Percentiles rank a stretch among this genome's conserved stretches.
Evolutionary conservation across 2,797 vertebrate species (phyloP).

Genomic region (Graptemys geographica): DNA sequence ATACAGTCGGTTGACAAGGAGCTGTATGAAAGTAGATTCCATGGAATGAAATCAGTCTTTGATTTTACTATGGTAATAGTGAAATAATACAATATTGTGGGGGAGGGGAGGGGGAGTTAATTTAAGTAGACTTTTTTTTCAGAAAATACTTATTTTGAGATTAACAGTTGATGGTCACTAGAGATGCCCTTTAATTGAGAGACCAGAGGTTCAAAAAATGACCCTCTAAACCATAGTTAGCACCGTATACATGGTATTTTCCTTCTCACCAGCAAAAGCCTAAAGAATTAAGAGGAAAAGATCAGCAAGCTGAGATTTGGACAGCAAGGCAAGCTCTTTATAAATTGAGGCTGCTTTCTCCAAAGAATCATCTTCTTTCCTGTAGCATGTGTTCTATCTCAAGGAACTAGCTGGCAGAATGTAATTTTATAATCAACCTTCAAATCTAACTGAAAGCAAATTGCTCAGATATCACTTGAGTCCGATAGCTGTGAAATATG

Average conservation of each 20-base stretch:
- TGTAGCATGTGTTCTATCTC: background rate
- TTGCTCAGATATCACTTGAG: background rate
- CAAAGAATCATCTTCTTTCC: background rate
- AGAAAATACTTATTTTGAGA: background rate
- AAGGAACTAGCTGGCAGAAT: background rate
- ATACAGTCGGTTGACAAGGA: background rate
- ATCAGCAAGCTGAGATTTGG: background rate
- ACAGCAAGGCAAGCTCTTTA: background rate
- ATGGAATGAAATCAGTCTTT: background rate
- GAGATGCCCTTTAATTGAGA: background rate
- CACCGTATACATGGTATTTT: background rate
- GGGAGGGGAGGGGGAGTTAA: background rate
- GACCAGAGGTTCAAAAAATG: background rate
- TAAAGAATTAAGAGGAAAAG: background rate
- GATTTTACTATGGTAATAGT: background rate
- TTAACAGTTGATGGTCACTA: background rate
- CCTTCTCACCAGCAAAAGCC: background rate
- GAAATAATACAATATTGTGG: background rate
- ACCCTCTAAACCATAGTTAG: background rate
- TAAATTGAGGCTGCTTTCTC: background rate
- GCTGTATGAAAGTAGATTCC: background rate
- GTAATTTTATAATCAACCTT: constrained; percentile 1
- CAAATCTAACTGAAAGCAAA: background rate
- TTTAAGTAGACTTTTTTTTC: background rate
- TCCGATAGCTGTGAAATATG: background rate